These are phyloP conservation scores for Dicentrarchus labrax DNA, from an alignment of 2,113 vertebrate genomes.

Conservation along the genomic window DNA sequence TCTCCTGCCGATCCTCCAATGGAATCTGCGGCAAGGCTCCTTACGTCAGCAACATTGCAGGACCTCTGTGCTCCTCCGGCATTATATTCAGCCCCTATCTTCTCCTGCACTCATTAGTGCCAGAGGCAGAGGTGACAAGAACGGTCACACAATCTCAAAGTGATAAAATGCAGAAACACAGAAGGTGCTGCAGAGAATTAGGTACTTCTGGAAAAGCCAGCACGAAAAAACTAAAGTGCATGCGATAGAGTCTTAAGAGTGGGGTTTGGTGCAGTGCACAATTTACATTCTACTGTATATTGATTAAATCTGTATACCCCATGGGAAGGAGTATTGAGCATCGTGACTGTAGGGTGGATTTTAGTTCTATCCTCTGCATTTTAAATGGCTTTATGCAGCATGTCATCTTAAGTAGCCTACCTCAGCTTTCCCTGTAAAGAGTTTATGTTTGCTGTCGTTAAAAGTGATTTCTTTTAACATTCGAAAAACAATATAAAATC, in stretches of 20 bases:
- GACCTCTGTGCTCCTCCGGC: conserved; percentile 78
- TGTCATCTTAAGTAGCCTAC: conserved; percentile 68
- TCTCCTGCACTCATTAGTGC: conserved; percentile 79
- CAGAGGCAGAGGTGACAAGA: conserved; percentile 79
- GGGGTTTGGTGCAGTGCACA: conserved; percentile 82
- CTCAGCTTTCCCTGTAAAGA: conserved; percentile 59
- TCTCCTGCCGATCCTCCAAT: conserved; percentile 70
- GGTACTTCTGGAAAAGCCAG: conserved; percentile 48
- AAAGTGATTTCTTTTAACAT: conserved; percentile 29
- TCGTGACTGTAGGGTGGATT: conserved; percentile 74
- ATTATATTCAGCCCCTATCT: conserved; percentile 77
- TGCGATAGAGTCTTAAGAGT: conserved; percentile 62
- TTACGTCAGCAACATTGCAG: conserved; percentile 82
- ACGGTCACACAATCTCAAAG: conserved; percentile 76
- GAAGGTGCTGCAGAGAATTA: conserved; percentile 57
- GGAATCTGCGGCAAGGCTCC: conserved; percentile 69
- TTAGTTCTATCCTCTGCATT: conserved; percentile 77
- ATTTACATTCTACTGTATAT: conserved; percentile 83
- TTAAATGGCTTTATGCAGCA: conserved; percentile 78
- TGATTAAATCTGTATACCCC: conserved; percentile 77
- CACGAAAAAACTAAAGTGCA: conserved; percentile 60
- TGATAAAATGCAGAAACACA: conserved; percentile 70
- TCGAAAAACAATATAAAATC: conserved; percentile 20
- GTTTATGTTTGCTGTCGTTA: conserved; percentile 59
- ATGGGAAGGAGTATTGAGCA: conserved; percentile 76